Base-by-base conservation (phyloP, 2,797 vertebrate genomes). In the Hydrocynus forskahlii region DNA sequence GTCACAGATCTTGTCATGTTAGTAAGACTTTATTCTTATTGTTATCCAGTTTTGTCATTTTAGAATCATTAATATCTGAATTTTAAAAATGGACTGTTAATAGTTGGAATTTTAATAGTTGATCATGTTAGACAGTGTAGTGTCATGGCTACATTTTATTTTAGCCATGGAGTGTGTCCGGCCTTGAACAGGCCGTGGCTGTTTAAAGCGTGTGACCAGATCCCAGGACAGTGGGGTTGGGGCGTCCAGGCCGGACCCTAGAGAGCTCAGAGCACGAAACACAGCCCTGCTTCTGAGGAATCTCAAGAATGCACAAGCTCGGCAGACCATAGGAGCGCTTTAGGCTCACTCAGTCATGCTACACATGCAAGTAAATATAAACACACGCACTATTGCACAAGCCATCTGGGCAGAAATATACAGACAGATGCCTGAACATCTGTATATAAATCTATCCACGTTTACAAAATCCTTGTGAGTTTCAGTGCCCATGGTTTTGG, bases 291-390 rank as follows among this genome's bases (percentile, higher is more conserved):
- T 86, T 82, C 90, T 83, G 83, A 90, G 90, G 89, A 93, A 94
- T 94, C 89, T 50, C 16, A 86, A 38, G 91, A 92, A 93, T 93
- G 91, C 89, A 90, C 91, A 89, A 86, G 89, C 92, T 89, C 89
- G 83, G 89, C 89, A 83, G 89, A 89, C 83, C 87, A 85, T 84
- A 89, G 64, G 81, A 38, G 79, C 6, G 67, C 73, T 14, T 67
- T 84, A 87, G 85, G 55, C 60, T 48, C n/a, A 79, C 55, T 48
- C 13, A 67, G 45, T 29, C 67, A 23, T 43, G 57, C 45, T 29
- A 40, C 1, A 76, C 57, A 81, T 72, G 83, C 25, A 88, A 76
- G 86, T 81, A 83, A 68, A 78, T 78, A 83, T 75, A 77, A 69
- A 78, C 81, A 76, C 19, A 76, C 19, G 71, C 63, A 69, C 82